A percentile compares a stretch with the other conserved stretches of the same genome.
Conservation (phyloP, 2,888 invertebrate species). For the Aphodius granarius region DNA sequence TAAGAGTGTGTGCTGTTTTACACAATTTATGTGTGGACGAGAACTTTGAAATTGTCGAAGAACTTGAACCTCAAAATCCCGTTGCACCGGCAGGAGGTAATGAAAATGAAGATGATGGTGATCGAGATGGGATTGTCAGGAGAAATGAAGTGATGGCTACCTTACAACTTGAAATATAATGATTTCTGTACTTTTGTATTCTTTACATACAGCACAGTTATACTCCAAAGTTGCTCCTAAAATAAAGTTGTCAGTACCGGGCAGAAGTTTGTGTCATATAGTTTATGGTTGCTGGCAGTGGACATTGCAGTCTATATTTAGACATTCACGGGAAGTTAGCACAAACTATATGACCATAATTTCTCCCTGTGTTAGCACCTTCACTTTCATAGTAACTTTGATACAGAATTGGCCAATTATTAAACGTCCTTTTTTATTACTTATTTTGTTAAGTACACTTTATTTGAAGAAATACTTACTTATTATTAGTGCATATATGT, state of each 20-base stretch:
- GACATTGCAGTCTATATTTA: background rate
- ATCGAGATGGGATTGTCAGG: background rate
- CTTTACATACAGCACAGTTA: background rate
- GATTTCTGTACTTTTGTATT: background rate
- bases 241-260: background rate
- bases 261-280: background rate
- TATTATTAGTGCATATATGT: too few species aligned
- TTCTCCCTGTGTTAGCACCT: background rate
- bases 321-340: background rate
- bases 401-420: background rate
- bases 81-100: background rate
- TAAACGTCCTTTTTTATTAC: background rate
- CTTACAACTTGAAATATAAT: conserved; percentile 2
- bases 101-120: conserved; percentile 1
- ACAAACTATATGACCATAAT: background rate
- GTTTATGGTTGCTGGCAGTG: background rate
- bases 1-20: conserved; percentile 22
- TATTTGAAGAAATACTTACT: too few species aligned
- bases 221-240: background rate
- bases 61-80: background rate
- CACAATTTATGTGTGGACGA: conserved; percentile 22
- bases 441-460: too few species aligned
- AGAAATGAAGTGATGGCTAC: conserved; percentile 4
- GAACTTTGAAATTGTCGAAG: conserved; percentile 1
- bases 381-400: background rate